Percentiles rank a stretch among this genome's conserved stretches.
These are phyloP conservation scores for Fukomys damarensis DNA, from an alignment of 2,113 vertebrate species.

Conservation along the genomic window DNA sequence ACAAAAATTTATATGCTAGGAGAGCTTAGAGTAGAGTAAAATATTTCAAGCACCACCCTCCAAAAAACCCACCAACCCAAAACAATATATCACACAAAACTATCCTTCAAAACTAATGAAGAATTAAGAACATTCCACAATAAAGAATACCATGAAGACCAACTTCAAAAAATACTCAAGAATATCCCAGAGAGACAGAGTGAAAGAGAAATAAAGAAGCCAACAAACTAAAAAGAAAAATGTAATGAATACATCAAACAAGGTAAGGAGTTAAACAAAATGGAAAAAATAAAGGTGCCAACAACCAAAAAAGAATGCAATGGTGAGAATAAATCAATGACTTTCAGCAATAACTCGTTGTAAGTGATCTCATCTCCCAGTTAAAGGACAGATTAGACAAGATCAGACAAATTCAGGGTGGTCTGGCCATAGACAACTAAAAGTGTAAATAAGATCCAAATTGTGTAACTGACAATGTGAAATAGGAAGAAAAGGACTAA, in stretches of 20 bases:
- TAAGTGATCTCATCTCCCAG: neutral
- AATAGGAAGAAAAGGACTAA: too few species aligned
- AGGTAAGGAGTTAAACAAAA: neutral
- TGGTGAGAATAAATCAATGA: too few species aligned
- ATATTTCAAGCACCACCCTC: neutral
- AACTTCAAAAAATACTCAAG: neutral
- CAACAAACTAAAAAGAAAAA: too few species aligned
- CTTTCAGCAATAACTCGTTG: neutral
- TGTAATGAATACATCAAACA: too few species aligned
- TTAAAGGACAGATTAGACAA: neutral
- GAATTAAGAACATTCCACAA: neutral
- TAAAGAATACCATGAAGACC: neutral
- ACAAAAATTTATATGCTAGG: neutral
- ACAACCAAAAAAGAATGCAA: too few species aligned
- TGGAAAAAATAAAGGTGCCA: neutral
- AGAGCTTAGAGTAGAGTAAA: neutral
- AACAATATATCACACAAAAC: neutral
- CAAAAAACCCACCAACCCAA: neutral
- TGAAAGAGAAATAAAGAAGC: too few species aligned
- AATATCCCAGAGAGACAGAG: too few species aligned
- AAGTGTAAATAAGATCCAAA: too few species aligned
- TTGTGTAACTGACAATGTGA: too few species aligned
- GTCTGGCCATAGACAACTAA: too few species aligned
- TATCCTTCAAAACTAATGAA: neutral
- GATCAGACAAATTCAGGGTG: too few species aligned